Base-by-base conservation (phyloP, 1,140 invertebrate genomes). In the Parasteatoda tepidariorum region DNA sequence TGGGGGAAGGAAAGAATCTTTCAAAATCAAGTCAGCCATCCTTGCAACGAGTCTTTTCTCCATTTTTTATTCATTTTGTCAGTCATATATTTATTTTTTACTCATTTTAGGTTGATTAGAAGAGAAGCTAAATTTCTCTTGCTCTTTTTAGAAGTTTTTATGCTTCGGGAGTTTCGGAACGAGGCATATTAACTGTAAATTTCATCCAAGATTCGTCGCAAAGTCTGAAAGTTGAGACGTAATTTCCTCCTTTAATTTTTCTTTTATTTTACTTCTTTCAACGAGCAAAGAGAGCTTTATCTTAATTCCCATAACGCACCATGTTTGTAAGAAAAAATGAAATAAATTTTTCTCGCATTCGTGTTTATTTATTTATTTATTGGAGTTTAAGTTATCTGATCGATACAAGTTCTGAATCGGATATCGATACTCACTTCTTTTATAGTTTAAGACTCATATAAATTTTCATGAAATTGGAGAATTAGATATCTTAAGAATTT, bases 121-220 rank as follows among this genome's bases (percentile, higher is more conserved):
- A 71, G 78, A 48, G 67, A 48, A 68, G 54, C 48, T 11, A 57
- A 67, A 59, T 79, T 79, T 68, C 62, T 78, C 31, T 68, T 79
- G 33, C 54, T 24, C 67, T 79, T 66, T 59, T 70, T 11, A 15
- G 9, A 22, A 31, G 28, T 61, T 82, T 82, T 61, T 68, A 41
- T 57, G 34, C 34, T 68, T 79, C 54, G 22, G 41, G 31, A 79
- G 31, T 79, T 33, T 62, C 24, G 34, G 34, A 57, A 78, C 31
- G 66, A 71, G 38, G 66, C 26, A 70, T 82, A 82, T 82, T 82
- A 82, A 82, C 78, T 82, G 66, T n/a, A 34, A 62, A 82, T 61
- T 62, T 82, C 54, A 57, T 57, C 33, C 34, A 34, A 66, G 76
- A 79, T 68, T 55, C 30, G 13, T 68, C 66, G 33, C 15, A 34